A percentile compares a stretch with the other conserved stretches of the same genome.
These are phyloP conservation scores for Lasioglossum albipes DNA, from an alignment of 1,140 invertebrate species.

Conservation along the genomic window DNA sequence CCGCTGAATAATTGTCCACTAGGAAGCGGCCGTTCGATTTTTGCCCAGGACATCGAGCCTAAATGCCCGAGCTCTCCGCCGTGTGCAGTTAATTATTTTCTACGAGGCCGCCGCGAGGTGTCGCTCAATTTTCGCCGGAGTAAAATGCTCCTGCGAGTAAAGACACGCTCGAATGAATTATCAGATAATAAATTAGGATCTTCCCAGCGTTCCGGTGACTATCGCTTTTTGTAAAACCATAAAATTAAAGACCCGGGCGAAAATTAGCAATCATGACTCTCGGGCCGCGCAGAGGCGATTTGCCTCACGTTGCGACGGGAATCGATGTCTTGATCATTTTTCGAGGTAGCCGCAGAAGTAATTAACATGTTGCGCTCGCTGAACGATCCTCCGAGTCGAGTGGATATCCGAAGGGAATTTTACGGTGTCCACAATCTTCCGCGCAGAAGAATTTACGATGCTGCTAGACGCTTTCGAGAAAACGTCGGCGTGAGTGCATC, in stretches of 20 bases:
- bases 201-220: neutral
- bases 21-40: neutral
- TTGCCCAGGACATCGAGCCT: neutral
- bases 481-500: too few species aligned
- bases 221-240: constrained; percentile 1
- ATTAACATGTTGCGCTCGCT: neutral
- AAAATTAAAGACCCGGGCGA: neutral
- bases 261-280: neutral
- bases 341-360: neutral
- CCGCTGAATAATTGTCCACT: constrained; percentile 17
- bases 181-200: constrained; percentile 10
- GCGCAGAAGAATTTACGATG: neutral
- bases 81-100: constrained; percentile 27
- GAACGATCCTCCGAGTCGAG: neutral
- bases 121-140: neutral
- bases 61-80: too few species aligned
- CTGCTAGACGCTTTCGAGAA: too few species aligned
- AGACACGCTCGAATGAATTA: constrained; percentile 17
- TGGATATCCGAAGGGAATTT: neutral
- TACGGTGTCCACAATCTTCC: neutral
- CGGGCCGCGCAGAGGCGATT: too few species aligned
- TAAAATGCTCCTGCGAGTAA: neutral
- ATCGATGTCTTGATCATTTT: neutral
- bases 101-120: neutral
- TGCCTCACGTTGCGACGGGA: neutral